Percentiles rank a stretch among this genome's conserved stretches.
Evolutionary conservation across 2,797 vertebrate genomes (phyloP).

Genomic region (Mormyrus proboscirostris): DNA sequence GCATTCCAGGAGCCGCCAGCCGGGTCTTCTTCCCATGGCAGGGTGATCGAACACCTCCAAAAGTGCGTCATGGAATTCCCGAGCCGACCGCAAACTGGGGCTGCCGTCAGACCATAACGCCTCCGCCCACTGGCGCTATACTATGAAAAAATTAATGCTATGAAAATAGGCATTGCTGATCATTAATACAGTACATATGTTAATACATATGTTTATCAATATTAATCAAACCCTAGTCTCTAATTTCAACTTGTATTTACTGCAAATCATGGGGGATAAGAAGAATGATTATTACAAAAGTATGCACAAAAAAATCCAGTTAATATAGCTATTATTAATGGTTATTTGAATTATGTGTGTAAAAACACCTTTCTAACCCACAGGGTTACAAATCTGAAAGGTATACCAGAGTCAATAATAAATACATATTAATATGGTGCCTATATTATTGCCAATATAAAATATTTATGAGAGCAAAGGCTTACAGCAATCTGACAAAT

Average conservation of each 20-base stretch:
- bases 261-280: not conserved
- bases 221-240: not conserved
- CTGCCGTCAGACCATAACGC: too few relatives aligned
- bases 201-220: not conserved
- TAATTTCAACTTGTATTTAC: not conserved
- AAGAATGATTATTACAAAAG: not conserved
- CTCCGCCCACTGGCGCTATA: too few relatives aligned
- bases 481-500: not conserved
- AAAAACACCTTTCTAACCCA: not conserved
- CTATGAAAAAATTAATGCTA: not conserved
- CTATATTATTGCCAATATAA: not conserved
- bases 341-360: not conserved
- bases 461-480: not conserved
- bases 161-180: not conserved
- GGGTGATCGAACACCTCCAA: too few relatives aligned
- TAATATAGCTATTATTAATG: not conserved
- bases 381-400: not conserved
- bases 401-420: not conserved
- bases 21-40: too few relatives aligned
- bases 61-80: too few relatives aligned
- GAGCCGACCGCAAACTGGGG: too few relatives aligned
- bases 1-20: too few relatives aligned
- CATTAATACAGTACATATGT: not conserved
- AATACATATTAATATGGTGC: not conserved
- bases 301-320: not conserved